Evolutionary conservation across 92 coral and sea anemone genomes (phyloP), one percentile per base, ranked within the genome.

Genomic region (Actinernus sp.): DNA sequence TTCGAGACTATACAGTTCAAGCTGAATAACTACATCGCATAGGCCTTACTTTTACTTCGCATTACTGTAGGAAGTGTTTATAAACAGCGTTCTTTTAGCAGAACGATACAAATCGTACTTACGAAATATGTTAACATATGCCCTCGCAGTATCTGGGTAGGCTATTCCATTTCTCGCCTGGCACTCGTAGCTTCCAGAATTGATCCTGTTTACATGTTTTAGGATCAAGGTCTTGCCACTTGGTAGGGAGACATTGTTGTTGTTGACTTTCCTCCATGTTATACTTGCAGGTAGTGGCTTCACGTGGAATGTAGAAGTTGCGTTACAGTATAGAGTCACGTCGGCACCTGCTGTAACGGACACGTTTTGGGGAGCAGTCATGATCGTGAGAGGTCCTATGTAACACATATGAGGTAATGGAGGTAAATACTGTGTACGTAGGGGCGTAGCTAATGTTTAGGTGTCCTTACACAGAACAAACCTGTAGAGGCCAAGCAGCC

Each of bases 311-410:
- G 26, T 28, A 8, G 77, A 76, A 7, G 86, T 86, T 1, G 81
- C 92, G 58, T 90, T 90, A 41, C 97, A 90, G 53, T 34, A 81
- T 33, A 90, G 65, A 28, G 63, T 33, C 10, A 61, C 65, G 22
- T 16, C 67, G 10, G 55, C 55, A 23, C 82, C 83, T 63, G 85
- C 92, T 7, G 40, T 64, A 11, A 47, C 72, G 13, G 92, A 70
- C 53, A 32, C 24, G 71, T 71, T 85, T 7, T 33, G 66, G 26
- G 97, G 97, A 22, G 11, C 25, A 22, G 49, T 26, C 8, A 65
- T 49, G 12, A 90, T 90, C n/a, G 78, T 74, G 55, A 90, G 58
- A 3, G 97, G 63, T 23, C 88, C 97, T 90, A 63, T 7, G 38
- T 17, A 65, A 1, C 20, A 9, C 2, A 39, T 23, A 12, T 32